These are phyloP conservation scores for Gerris lacustris DNA, from an alignment of 2,888 invertebrate genomes.

Conservation along the genomic window DNA sequence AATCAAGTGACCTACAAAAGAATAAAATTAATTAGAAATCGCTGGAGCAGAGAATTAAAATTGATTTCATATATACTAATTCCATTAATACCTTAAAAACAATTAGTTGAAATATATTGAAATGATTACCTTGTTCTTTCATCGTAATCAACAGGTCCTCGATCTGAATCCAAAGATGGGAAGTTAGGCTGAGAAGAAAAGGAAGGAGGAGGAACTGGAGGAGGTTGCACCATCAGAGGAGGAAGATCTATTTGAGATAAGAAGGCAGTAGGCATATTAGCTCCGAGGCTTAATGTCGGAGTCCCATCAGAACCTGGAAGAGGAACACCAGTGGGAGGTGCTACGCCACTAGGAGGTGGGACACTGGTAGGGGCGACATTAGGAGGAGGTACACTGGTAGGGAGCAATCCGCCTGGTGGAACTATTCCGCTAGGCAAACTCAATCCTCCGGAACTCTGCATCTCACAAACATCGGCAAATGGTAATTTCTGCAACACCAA, in stretches of 20 bases:
- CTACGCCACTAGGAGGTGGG: neutral
- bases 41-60: too few relatives aligned
- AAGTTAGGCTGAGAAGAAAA: constrained; percentile 8
- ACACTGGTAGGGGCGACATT: constrained; percentile 36
- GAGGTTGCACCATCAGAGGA: constrained; percentile 6
- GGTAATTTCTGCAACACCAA: constrained; percentile 44
- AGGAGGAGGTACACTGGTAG: constrained; percentile 33
- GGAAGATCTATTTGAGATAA: neutral
- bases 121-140: constrained; percentile 14
- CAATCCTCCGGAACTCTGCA: constrained; percentile 38
- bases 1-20: neutral
- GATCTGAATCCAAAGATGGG: constrained; percentile 6
- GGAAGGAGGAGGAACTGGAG: constrained; percentile 17
- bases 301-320: neutral
- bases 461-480: constrained; percentile 52
- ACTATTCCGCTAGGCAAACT: constrained; percentile 16
- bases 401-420: neutral
- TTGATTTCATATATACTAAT: too few relatives aligned
- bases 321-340: constrained; percentile 13
- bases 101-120: neutral
- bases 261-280: neutral
- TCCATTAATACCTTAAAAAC: too few relatives aligned
- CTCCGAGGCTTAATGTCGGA: neutral
- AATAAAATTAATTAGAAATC: too few relatives aligned
- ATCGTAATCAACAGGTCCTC: constrained; percentile 17